Conservation (phyloP, 2,888 invertebrate species). For the Drosophila pseudotalamancana region DNA sequence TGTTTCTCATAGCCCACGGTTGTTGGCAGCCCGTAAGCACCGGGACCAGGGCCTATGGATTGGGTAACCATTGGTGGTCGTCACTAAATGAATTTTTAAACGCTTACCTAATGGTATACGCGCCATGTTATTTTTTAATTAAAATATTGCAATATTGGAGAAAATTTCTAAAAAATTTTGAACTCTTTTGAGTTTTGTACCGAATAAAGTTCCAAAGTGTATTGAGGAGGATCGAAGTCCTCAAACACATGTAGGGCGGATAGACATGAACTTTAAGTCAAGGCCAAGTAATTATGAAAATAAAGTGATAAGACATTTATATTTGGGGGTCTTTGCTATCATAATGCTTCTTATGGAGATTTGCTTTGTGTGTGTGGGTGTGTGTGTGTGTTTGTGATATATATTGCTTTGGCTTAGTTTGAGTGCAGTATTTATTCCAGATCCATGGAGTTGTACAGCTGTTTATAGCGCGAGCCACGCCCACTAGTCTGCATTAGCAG, state of each 20-base stretch:
- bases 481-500: slow-evolving; percentile 77
- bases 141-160: slow-evolving; percentile 77
- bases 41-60: slow-evolving; percentile 86
- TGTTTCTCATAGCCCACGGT: slow-evolving; percentile 86
- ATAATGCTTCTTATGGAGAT: not conserved
- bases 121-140: slow-evolving; percentile 46
- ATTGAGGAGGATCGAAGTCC: not conserved
- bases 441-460: slow-evolving; percentile 83
- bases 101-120: slow-evolving; percentile 60
- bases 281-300: slow-evolving; percentile 3
- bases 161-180: slow-evolving; percentile 51
- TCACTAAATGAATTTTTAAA: fast-evolving
- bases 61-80: not conserved
- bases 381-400: too few species aligned
- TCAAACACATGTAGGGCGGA: not conserved
- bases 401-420: slow-evolving; percentile 40
- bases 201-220: slow-evolving; percentile 20
- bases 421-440: slow-evolving; percentile 55
- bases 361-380: slow-evolving; percentile 5
- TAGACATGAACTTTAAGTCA: slow-evolving; percentile 15
- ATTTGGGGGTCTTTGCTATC: not conserved
- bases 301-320: not conserved
- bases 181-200: slow-evolving; percentile 59
- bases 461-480: slow-evolving; percentile 80
- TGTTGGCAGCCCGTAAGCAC: slow-evolving; percentile 86